Base-by-base conservation (phyloP, 2,113 vertebrate genomes). In the Pungitius pungitius region DNA sequence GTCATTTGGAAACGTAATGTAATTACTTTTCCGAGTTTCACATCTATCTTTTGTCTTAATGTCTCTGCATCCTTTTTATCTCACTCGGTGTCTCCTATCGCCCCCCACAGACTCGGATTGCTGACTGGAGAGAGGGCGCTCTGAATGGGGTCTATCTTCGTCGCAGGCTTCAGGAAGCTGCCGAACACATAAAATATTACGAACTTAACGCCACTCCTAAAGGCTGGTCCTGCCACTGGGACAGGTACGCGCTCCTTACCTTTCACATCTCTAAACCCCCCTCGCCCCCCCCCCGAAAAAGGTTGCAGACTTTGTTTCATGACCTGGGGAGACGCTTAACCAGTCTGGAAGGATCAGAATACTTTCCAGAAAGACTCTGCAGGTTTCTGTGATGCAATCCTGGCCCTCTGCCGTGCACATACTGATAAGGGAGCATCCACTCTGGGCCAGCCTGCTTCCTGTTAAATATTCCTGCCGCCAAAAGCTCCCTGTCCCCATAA, bases 191-290 rank as follows among this genome's bases (percentile, higher is more conserved):
- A 94, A 99, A 99, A 99, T 96, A 97, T 95, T 99, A 99, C 94
- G 98, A 99, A 99, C 96, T 98, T 96, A 99, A 99, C 97, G 98
- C 97, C 96, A 94, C 97, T 92, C 98, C 98, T 95, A 99, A 99
- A 96, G 98, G 98, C 98, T 99, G 98, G 98, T 98, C 97, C 97
- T 99, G 98, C 97, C 97, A 99, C 97, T 99, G 98, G 98, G 97
- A 99, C 98, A 99, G 98, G 98, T 99, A 99, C 96, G 98, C 94
- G 96, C 95, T 96, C 95, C 96, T 97, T 98, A 95, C 96, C 96
- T 97, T 96, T 98, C 94, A 96, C 96, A 98, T 95, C 96, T 98
- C 96, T 97, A 95, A 96, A 95, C 94, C 88, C 92, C n/a, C 92
- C 89, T 85, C 80, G 90, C 78, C 87, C 51, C 87, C 87, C 87